Percentiles rank a stretch among this genome's conserved stretches.
phyloP scores from a whole-genome alignment of 2,113 vertebrate species.

The Chloebia gouldiae region DNA sequence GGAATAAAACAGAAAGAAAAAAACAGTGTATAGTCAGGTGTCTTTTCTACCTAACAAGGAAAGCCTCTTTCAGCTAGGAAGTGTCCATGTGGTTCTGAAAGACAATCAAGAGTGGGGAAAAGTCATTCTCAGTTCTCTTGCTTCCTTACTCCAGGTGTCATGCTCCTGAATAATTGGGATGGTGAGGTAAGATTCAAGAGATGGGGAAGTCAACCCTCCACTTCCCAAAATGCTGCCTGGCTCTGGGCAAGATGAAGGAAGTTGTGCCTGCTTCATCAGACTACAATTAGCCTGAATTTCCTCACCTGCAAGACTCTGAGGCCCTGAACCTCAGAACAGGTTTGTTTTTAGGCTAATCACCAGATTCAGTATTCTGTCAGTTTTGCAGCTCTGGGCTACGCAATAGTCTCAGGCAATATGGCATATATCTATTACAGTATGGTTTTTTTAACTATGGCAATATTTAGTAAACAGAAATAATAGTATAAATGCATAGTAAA shows the following conservation, averaged over 20 bases:
- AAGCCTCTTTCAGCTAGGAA: neutral
- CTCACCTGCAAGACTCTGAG: rapidly evolving
- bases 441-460: neutral
- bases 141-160: neutral
- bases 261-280: rapidly evolving
- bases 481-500: neutral
- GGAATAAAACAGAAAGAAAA: neutral
- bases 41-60: neutral
- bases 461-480: neutral
- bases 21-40: rapidly evolving
- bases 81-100: neutral
- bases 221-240: neutral
- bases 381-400: neutral
- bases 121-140: neutral
- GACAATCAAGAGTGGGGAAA: neutral
- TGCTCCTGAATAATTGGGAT: neutral
- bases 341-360: neutral
- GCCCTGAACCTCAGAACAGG: neutral
- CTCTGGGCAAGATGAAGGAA: rapidly evolving
- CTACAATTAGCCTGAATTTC: neutral
- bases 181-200: neutral
- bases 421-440: neutral
- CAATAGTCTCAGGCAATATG: neutral
- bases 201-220: rapidly evolving
- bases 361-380: neutral